Percentiles rank a stretch among this genome's conserved stretches.
Evolutionary conservation across 1,140 invertebrate genomes (phyloP).

Genomic region (Holotrichia oblita): DNA sequence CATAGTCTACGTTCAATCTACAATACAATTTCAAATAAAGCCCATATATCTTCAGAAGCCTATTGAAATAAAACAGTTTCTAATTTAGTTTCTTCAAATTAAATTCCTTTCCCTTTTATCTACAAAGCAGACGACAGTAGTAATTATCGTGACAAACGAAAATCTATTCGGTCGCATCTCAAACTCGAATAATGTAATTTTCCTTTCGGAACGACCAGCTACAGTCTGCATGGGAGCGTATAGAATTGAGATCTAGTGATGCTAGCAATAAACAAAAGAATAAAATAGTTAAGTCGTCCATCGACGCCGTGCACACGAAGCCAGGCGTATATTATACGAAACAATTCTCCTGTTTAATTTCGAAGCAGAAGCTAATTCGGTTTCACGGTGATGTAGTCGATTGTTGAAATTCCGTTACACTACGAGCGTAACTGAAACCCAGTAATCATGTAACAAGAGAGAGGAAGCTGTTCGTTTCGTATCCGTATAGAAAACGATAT

Average conservation of each 20-base stretch:
- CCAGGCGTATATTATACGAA: background rate
- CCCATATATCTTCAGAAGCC: too few species aligned
- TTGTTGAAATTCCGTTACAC: constrained; percentile 30
- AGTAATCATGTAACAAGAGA: constrained; percentile 13
- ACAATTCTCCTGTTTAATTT: constrained; percentile 32
- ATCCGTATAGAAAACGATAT: background rate
- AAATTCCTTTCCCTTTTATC: background rate
- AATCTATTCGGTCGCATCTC: background rate
- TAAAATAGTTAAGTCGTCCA: constrained; percentile 2
- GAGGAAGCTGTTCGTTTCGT: background rate
- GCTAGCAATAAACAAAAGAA: constrained; percentile 14
- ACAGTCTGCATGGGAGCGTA: background rate
- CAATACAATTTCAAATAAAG: too few species aligned
- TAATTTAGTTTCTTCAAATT: background rate
- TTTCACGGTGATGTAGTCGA: constrained; percentile 5
- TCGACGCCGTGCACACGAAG: background rate
- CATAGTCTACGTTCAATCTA: too few species aligned
- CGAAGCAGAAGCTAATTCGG: constrained; percentile 22
- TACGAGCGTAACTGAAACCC: background rate
- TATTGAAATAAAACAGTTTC: background rate
- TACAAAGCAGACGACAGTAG: background rate
- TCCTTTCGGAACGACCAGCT: background rate
- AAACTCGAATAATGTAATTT: background rate
- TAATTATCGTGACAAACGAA: background rate
- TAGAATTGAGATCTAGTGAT: background rate